Evolutionary conservation across 2,113 vertebrate genomes (phyloP), one percentile per base, ranked within the genome.

Genomic region (Lanius ludovicianus): DNA sequence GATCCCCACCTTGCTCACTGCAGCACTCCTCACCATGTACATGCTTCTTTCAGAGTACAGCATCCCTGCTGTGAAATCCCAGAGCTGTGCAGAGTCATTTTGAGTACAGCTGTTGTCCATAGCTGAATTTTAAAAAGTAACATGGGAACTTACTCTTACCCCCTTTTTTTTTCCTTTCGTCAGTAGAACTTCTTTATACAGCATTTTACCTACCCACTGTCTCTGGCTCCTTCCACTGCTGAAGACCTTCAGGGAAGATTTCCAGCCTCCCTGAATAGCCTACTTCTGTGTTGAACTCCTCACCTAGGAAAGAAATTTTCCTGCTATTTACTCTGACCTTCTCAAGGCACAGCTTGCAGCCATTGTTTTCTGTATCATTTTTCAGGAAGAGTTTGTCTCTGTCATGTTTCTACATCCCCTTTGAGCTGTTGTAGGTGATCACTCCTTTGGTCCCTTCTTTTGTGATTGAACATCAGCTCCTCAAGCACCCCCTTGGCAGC

Each of bases 21-120:
- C 8, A 5, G 15, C 10, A n/a, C 5, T 50, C 15, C 24, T 67
- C 21, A 17, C 10, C 0, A 0, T 21, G 7, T 22, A 28, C 8
- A 16, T 24, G 22, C 11, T 41, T 64, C 63, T 82, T 57, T 28
- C 20, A 10, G 8, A 59, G 13, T 16, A 49, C 10, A 68, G 31
- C 13, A 47, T 12, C 33, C 35, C 25, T 59, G 25, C 17, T 75
- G 10, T n/a, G 25, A 15, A 13, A 21, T 60, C 3, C 1, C 6
- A 13, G 53, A 86, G 37, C 44, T 37, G 6, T 44, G 20, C 13
- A 89, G 27, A 62, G 68, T 24, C 0, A 0, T 68, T 63, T 65
- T 8, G 14, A 59, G 19, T 37, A 42, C 31, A 69, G 39, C 18
- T 68, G 15, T 18, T 76, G 84, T 81, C 46, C 11, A 20, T 7